A percentile compares a stretch with the other conserved stretches of the same genome.
Evolutionary conservation across 2,797 vertebrate genomes (phyloP).

Genomic region (Gobio occitaniae): DNA sequence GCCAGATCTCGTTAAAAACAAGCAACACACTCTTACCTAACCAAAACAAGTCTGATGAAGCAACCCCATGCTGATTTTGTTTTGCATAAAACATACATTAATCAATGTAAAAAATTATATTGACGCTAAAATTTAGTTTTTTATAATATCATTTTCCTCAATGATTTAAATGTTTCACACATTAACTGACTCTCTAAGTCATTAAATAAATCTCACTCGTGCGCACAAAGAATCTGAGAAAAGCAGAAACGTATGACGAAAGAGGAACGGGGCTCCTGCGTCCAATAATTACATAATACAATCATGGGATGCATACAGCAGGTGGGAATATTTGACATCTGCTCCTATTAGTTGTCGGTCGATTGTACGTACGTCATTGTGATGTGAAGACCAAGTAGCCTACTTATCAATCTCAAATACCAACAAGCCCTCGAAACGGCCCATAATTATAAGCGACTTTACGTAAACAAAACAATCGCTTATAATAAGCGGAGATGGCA

Average conservation of each 20-base stretch:
- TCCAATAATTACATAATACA: conserved; percentile 7
- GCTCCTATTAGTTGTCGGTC: background rate
- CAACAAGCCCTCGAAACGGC: background rate
- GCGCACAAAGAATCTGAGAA: background rate
- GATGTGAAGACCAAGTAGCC: background rate
- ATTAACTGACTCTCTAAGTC: background rate
- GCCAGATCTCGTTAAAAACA: conserved; percentile 13
- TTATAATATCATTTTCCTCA: too few relatives aligned
- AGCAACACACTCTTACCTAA: background rate
- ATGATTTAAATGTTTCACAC: background rate
- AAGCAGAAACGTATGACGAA: background rate
- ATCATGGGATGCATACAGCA: background rate
- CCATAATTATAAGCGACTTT: background rate
- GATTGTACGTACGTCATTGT: background rate
- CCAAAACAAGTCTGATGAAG: background rate
- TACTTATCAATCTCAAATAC: background rate
- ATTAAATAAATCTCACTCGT: background rate
- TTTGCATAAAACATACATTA: background rate
- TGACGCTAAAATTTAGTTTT: background rate
- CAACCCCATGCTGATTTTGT: background rate
- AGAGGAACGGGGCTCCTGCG: background rate
- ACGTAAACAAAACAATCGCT: background rate
- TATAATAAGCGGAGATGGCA: background rate
- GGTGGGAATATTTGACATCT: background rate
- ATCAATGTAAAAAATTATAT: background rate